Conservation (phyloP, 2,797 vertebrate genomes). For the Melanotaenia parkinsoni region DNA sequence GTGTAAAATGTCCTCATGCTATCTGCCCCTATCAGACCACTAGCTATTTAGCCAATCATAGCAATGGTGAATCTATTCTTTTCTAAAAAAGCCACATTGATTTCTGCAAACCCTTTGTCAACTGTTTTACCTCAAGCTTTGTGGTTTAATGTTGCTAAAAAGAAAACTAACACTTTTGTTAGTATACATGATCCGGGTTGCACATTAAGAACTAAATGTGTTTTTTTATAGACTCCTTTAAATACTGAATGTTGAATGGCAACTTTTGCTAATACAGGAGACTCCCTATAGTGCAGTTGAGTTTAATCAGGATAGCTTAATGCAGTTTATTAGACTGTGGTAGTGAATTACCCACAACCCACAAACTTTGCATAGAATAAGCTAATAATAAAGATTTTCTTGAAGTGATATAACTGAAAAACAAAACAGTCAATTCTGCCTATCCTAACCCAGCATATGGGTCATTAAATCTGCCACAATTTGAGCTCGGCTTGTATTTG, state of each 20-base stretch:
- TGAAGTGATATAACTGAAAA: slow-evolving; percentile 45
- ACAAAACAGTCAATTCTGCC: slow-evolving; percentile 45
- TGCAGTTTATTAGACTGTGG: slow-evolving; percentile 7
- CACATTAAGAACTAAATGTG: too few relatives aligned
- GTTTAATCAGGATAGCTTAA: slow-evolving; percentile 12
- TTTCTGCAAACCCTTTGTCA: background rate
- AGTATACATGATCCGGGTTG: too few relatives aligned
- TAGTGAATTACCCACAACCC: slow-evolving; percentile 11
- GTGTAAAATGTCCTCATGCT: background rate
- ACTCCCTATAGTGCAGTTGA: slow-evolving; percentile 28
- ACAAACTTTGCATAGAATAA: slow-evolving; percentile 12
- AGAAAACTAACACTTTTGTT: too few relatives aligned
- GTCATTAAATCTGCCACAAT: slow-evolving; percentile 54
- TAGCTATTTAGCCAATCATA: background rate
- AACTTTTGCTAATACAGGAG: slow-evolving; percentile 6
- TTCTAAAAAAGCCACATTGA: background rate
- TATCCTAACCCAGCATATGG: slow-evolving; percentile 30
- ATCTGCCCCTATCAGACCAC: background rate
- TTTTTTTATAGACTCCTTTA: too few relatives aligned
- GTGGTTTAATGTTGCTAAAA: background rate
- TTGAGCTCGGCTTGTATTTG: slow-evolving; percentile 40
- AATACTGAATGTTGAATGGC: too few relatives aligned
- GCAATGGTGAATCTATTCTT: background rate
- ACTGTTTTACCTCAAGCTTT: slow-evolving; percentile 15
- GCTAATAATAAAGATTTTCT: slow-evolving; percentile 27